Conservation (phyloP, 2,113 vertebrate genomes). For the Pavo muticus region DNA sequence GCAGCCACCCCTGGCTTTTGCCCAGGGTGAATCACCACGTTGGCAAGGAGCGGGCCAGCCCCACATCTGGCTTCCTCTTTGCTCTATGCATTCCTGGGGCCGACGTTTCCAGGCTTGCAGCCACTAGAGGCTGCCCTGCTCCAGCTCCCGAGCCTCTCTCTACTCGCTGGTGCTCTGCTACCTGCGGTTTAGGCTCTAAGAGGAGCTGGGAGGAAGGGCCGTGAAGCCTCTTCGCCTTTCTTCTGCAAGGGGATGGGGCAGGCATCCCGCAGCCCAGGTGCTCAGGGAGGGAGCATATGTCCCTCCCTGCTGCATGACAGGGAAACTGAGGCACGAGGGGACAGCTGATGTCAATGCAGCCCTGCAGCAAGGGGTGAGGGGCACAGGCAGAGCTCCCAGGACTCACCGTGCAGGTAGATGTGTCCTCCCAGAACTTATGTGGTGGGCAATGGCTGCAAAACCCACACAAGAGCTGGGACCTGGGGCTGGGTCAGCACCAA, state of each 20-base stretch:
- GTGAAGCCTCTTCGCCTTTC: not conserved
- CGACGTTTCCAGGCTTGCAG: slow-evolving; percentile 8
- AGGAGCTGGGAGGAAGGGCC: not conserved
- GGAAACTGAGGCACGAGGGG: not conserved
- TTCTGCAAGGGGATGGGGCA: not conserved
- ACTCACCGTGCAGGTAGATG: rapidly evolving
- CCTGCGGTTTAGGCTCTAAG: not conserved
- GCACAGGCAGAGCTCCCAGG: not conserved
- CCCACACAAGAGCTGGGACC: not conserved
- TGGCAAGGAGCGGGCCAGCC: not conserved
- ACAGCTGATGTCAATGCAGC: no score
- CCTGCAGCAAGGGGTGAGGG: not conserved
- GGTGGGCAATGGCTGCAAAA: not conserved
- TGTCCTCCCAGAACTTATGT: not conserved
- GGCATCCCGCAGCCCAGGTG: rapidly evolving
- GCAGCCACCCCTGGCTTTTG: not conserved
- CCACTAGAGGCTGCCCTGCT: slow-evolving; percentile 64
- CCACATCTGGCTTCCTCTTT: not conserved
- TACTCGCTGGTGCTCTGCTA: not conserved
- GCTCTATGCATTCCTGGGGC: not conserved
- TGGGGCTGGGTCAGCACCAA: not conserved
- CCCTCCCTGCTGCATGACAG: not conserved
- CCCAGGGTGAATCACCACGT: not conserved
- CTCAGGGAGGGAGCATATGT: not conserved
- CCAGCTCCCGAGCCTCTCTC: slow-evolving; percentile 34